These are phyloP conservation scores for Tubulanus polymorphus DNA, from an alignment of 2,888 invertebrate genomes.

Conservation along the genomic window DNA sequence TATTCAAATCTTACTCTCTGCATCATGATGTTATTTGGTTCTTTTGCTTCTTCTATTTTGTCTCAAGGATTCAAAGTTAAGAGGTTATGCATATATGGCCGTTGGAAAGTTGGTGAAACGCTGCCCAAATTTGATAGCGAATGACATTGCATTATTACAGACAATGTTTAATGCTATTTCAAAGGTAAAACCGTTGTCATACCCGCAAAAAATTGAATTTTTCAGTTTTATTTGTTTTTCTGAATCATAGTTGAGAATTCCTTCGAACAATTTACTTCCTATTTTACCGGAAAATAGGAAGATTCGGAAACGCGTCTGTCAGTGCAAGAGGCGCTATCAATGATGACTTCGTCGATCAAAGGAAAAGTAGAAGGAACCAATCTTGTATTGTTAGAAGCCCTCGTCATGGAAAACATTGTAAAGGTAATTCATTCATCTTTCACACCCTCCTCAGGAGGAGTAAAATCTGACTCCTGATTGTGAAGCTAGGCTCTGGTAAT, in stretches of 20 bases:
- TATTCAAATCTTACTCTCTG: too few relatives aligned
- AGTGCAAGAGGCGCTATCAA: constrained; percentile 66
- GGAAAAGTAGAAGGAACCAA: constrained; percentile 39
- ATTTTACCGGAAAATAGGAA: constrained; percentile 49
- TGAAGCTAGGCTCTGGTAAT: too few relatives aligned
- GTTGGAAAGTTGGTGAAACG: constrained; percentile 64
- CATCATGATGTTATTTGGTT: neutral
- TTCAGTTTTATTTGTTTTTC: too few relatives aligned
- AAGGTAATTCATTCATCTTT: constrained; percentile 55
- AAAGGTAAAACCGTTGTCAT: too few relatives aligned
- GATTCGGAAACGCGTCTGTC: constrained; percentile 56
- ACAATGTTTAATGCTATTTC: constrained; percentile 54
- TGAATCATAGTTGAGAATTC: too few relatives aligned
- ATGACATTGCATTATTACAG: constrained; percentile 62
- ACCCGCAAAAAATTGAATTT: too few relatives aligned
- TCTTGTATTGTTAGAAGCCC: constrained; percentile 59
- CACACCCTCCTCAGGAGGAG: too few relatives aligned
- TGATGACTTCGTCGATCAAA: constrained; percentile 66
- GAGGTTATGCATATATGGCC: constrained; percentile 69
- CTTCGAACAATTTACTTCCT: too few relatives aligned
- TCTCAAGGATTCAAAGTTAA: constrained; percentile 56
- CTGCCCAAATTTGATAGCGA: constrained; percentile 62
- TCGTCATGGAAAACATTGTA: constrained; percentile 71
- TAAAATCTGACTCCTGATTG: too few relatives aligned
- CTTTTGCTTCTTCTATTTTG: constrained; percentile 1